Percentiles rank a stretch among this genome's conserved stretches.
These are phyloP conservation scores for Orestias chungarensis DNA, from an alignment of 2,797 vertebrate genomes.

Conservation along the genomic window DNA sequence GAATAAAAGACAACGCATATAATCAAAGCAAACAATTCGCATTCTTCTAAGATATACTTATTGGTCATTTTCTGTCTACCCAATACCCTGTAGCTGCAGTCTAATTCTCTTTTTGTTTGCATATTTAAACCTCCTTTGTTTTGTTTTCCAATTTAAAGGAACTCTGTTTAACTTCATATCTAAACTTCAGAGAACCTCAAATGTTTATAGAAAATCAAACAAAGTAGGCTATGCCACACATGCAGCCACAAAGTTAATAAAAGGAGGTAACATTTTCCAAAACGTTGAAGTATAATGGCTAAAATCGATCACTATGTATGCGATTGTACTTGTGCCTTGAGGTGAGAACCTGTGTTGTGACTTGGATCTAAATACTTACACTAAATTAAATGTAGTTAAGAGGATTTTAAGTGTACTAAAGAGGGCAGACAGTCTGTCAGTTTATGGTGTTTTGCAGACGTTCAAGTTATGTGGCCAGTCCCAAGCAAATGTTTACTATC, in stretches of 20 bases:
- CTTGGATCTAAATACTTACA: no score
- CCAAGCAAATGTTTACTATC: not conserved
- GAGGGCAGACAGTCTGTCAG: not conserved
- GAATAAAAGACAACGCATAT: not conserved
- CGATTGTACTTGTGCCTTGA: no score
- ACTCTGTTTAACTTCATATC: not conserved
- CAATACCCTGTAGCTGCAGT: not conserved
- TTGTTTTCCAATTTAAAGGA: not conserved
- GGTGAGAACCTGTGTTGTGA: no score
- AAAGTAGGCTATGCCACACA: no score
- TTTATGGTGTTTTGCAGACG: not conserved
- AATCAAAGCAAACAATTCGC: not conserved
- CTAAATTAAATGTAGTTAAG: not conserved
- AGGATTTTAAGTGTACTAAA: not conserved
- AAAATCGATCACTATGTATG: no score
- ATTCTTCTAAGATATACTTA: not conserved
- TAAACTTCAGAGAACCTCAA: not conserved
- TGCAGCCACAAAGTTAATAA: no score
- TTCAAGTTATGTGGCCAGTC: not conserved
- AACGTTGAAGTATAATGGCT: no score
- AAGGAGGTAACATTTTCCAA: no score
- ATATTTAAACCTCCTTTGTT: not conserved
- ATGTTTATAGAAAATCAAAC: no score
- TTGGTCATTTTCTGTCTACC: not conserved
- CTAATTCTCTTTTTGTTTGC: not conserved